phyloP scores from a whole-genome alignment of 2,797 vertebrate genomes.

The Borostomias antarcticus region DNA sequence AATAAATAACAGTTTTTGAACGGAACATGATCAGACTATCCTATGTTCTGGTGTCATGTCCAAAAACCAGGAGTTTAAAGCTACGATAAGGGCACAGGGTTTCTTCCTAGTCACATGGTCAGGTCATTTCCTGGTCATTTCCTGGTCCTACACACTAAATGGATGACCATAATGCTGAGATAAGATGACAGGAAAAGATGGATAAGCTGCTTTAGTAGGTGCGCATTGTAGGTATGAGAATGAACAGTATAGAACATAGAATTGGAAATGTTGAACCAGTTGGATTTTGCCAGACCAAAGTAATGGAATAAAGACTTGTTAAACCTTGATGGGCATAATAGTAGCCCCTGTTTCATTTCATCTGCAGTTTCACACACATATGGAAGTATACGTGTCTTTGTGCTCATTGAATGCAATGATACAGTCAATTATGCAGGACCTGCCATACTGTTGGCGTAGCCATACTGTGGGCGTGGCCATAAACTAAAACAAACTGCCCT shows the following conservation, averaged over 20 bases:
- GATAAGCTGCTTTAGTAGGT: neutral
- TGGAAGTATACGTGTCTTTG: neutral
- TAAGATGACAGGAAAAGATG: neutral
- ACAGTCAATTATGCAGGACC: too few relatives aligned
- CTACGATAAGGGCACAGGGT: neutral
- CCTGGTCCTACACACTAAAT: constrained; percentile 1
- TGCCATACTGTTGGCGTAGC: too few relatives aligned
- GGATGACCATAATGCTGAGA: neutral
- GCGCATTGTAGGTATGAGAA: neutral
- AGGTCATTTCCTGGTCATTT: too few relatives aligned
- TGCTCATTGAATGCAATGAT: neutral
- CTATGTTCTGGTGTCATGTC: neutral
- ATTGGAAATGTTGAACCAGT: neutral
- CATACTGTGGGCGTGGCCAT: too few relatives aligned
- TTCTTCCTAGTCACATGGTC: neutral
- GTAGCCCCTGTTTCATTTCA: neutral
- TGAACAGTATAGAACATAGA: neutral
- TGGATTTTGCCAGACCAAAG: neutral
- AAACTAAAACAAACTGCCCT: neutral
- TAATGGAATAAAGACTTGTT: neutral
- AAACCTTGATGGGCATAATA: neutral
- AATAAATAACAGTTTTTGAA: neutral
- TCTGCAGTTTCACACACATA: neutral
- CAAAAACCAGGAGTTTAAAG: neutral
- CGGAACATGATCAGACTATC: neutral